Evolutionary conservation across 1,140 invertebrate species (phyloP).

Genomic region (Philopotamus ludificatus): DNA sequence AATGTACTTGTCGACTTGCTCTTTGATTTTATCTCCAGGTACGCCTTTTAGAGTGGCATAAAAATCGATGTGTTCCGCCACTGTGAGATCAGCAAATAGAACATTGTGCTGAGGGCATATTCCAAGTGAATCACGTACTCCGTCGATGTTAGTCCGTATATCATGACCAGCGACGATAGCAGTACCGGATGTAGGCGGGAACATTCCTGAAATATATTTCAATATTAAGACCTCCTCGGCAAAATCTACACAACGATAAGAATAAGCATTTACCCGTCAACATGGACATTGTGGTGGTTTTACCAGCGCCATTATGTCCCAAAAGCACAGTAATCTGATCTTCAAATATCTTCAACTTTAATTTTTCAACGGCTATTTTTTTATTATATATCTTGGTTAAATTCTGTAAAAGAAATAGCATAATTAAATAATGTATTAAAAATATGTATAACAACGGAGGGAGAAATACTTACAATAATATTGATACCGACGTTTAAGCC

Average conservation of each 20-base stretch:
- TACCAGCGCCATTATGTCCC: slow-evolving; percentile 66
- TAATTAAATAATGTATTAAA: slow-evolving; percentile 7
- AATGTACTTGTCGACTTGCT: slow-evolving; percentile 62
- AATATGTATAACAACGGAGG: not conserved
- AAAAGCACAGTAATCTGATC: slow-evolving; percentile 70
- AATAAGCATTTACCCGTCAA: slow-evolving; percentile 61
- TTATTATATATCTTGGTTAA: slow-evolving; percentile 55
- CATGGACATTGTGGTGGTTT: slow-evolving; percentile 66
- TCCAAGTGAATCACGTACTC: slow-evolving; percentile 70
- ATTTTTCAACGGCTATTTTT: slow-evolving; percentile 65
- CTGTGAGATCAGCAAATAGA: slow-evolving; percentile 86
- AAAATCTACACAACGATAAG: not conserved
- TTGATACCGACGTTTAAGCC: slow-evolving; percentile 36
- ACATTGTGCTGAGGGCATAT: slow-evolving; percentile 96
- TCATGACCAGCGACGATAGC: slow-evolving; percentile 70
- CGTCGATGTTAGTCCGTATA: slow-evolving; percentile 56
- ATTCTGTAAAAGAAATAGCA: slow-evolving; percentile 45
- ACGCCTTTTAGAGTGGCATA: slow-evolving; percentile 78
- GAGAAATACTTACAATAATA: slow-evolving; percentile 33
- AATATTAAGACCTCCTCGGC: slow-evolving; percentile 23
- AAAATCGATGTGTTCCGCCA: slow-evolving; percentile 86
- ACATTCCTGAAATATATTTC: slow-evolving; percentile 69
- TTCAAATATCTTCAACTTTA: slow-evolving; percentile 70
- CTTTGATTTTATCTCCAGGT: slow-evolving; percentile 51
- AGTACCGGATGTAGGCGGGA: slow-evolving; percentile 69